Percentiles rank a stretch among this genome's conserved stretches.
phyloP scores from a whole-genome alignment of 2,797 vertebrate genomes.

The Neostethus bicornis region DNA sequence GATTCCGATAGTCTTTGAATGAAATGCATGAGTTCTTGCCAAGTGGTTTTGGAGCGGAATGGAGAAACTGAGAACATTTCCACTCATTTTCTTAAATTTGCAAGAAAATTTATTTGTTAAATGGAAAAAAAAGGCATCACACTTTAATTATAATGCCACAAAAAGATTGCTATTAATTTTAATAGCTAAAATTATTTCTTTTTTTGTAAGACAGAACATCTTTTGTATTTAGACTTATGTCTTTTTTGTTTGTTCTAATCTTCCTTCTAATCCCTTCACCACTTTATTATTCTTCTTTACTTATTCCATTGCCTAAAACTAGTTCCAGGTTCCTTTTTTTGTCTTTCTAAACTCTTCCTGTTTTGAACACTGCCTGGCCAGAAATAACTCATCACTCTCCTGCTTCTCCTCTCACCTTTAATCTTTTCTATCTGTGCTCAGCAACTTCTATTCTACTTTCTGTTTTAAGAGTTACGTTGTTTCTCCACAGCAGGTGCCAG shows the following conservation, averaged over 20 bases:
- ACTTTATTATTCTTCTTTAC: conserved; percentile 32
- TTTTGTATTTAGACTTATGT: conserved; percentile 32
- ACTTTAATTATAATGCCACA: no score
- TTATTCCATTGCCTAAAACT: conserved; percentile 48
- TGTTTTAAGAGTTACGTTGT: conserved; percentile 55
- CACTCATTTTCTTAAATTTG: neutral
- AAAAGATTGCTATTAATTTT: no score
- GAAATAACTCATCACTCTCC: conserved; percentile 56
- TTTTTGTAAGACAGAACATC: conserved; percentile 15
- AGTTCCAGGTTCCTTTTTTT: conserved; percentile 42
- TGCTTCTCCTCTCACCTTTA: conserved; percentile 49
- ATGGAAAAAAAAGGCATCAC: no score
- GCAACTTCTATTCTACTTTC: conserved; percentile 53
- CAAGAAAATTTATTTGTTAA: neutral
- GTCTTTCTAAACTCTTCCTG: conserved; percentile 49
- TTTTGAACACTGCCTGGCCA: conserved; percentile 41
- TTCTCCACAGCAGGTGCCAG: conserved; percentile 63
- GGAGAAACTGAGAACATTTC: neutral
- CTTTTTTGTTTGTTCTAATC: conserved; percentile 32
- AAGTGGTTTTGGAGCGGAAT: conserved; percentile 1
- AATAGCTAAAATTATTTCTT: no score
- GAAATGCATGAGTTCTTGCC: neutral
- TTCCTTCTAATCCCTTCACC: conserved; percentile 35
- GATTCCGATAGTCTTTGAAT: conserved; percentile 5
- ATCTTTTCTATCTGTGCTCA: conserved; percentile 45